phyloP scores from a whole-genome alignment of 2,888 invertebrate genomes.

The Anodontia alba region DNA sequence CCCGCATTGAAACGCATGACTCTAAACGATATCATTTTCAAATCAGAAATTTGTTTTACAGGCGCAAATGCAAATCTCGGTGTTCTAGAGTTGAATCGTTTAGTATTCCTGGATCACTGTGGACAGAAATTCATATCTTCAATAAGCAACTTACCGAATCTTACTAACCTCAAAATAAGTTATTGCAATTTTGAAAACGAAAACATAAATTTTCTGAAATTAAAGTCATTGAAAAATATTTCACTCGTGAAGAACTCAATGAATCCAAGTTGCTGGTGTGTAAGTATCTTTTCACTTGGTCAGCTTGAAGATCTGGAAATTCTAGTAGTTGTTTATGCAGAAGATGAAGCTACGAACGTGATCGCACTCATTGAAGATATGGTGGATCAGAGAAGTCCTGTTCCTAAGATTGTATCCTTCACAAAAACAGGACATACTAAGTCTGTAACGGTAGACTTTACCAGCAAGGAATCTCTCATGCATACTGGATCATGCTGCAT shows the following conservation, averaged over 20 bases:
- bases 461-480: slow-evolving; percentile 2
- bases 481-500: background rate
- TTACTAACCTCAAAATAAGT: background rate
- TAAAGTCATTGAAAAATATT: background rate
- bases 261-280: slow-evolving; percentile 6
- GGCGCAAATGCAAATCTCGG: background rate
- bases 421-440: background rate
- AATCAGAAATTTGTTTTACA: background rate
- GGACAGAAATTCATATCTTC: background rate
- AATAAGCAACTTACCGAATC: background rate
- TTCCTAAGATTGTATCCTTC: background rate
- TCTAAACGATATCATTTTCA: background rate
- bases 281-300: background rate
- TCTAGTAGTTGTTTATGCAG: background rate
- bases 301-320: background rate
- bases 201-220: background rate
- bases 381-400: slow-evolving; percentile 9
- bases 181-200: background rate
- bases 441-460: background rate
- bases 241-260: background rate
- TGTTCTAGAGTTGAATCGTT: background rate
- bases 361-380: background rate
- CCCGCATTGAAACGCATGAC: background rate
- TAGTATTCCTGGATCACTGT: background rate
- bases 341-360: background rate